These are phyloP conservation scores for Rhinoptilus africanus DNA, from an alignment of 2,113 vertebrate genomes.

Conservation along the genomic window DNA sequence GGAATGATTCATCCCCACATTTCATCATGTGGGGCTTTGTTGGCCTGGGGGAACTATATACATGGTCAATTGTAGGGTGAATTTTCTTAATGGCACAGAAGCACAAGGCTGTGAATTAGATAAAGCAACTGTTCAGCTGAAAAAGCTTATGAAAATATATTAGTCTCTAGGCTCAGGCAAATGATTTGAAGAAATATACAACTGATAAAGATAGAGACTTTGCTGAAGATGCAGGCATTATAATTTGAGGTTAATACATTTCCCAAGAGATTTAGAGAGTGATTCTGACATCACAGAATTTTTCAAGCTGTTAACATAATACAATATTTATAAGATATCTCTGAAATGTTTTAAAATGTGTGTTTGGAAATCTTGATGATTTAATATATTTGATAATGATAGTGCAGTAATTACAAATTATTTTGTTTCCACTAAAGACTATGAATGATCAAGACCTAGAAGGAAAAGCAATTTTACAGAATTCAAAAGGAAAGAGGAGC, in stretches of 20 bases:
- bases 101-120: not conserved
- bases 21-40: not conserved
- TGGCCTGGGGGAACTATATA: not conserved
- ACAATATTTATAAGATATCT: not conserved
- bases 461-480: not conserved
- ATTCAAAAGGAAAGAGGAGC: not conserved
- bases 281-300: not conserved
- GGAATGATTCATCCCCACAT: not conserved
- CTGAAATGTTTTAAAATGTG: not conserved
- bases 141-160: not conserved
- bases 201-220: not conserved
- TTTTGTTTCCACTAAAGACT: not conserved
- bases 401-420: not conserved
- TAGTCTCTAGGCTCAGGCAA: not conserved
- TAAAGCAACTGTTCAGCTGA: not conserved
- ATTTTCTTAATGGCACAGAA: constrained; percentile 14
- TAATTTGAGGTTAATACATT: constrained; percentile 24
- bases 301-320: constrained; percentile 18
- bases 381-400: not conserved
- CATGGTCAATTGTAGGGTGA: not conserved
- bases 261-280: not conserved
- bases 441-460: not conserved
- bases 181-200: constrained; percentile 18
- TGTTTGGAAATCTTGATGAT: not conserved
- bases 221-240: not conserved